Evolutionary conservation across 2,888 invertebrate species (phyloP).

Genomic region (Hirtodrosophila confusa): DNA sequence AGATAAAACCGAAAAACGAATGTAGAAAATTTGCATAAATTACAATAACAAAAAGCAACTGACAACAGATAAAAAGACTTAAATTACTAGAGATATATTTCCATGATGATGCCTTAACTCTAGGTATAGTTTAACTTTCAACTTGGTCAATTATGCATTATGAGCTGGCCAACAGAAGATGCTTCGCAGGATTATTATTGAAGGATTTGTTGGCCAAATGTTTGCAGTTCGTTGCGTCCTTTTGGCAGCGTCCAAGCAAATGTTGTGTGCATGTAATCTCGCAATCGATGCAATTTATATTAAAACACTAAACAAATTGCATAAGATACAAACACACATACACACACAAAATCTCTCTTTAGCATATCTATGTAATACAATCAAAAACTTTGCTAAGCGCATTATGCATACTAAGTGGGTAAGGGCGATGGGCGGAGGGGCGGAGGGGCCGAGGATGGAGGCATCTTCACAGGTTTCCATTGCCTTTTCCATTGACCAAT

Average conservation of each 20-base stretch:
- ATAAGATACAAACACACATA: conserved; percentile 42
- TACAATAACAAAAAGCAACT: conserved; percentile 46
- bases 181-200: conserved; percentile 3
- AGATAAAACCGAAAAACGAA: conserved; percentile 60
- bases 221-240: neutral
- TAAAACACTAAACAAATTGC: conserved; percentile 65
- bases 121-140: conserved; percentile 13
- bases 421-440: neutral
- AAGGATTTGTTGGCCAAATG: conserved; percentile 1
- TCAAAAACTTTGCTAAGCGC: conserved; percentile 73
- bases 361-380: conserved; percentile 65
- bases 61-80: conserved; percentile 16
- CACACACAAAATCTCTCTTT: neutral
- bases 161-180: no score
- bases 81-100: neutral
- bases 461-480: conserved; percentile 1
- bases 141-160: conserved; percentile 44
- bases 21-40: conserved; percentile 72
- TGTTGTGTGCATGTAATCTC: conserved; percentile 52
- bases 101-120: conserved; percentile 1
- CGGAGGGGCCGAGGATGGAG: neutral
- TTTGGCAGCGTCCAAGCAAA: conserved; percentile 11
- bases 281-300: conserved; percentile 74
- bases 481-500: conserved; percentile 50
- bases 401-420: conserved; percentile 47